These are phyloP conservation scores for Nemopilema nomurai DNA, from an alignment of 30 jellyfish, hydroid and myxozoan genomes.

Conservation along the genomic window DNA sequence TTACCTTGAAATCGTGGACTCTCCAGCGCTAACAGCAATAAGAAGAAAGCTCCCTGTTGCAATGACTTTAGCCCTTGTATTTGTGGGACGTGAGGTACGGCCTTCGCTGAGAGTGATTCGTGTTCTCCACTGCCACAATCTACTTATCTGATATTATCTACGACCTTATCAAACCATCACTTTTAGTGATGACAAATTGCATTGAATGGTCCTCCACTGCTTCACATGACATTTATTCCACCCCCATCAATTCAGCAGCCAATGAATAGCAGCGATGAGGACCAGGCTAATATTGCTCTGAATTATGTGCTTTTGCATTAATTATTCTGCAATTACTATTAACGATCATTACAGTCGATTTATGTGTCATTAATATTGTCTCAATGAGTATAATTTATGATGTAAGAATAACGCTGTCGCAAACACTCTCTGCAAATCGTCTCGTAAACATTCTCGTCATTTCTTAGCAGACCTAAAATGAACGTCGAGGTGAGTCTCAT, in stretches of 20 bases:
- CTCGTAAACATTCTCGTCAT: neutral
- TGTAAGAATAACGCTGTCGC: neutral
- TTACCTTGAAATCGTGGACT: neutral
- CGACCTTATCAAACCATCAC: conserved; percentile 41
- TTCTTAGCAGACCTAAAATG: neutral
- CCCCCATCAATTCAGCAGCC: conserved; percentile 41
- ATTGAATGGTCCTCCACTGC: conserved; percentile 16
- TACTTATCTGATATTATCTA: conserved; percentile 50
- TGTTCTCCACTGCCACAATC: conserved; percentile 32
- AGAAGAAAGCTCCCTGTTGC: neutral
- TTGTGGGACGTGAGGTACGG: conserved; percentile 17
- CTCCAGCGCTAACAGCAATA: neutral
- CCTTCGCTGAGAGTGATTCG: conserved; percentile 38
- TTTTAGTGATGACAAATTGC: conserved; percentile 47
- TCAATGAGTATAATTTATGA: neutral
- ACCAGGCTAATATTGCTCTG: conserved; percentile 7
- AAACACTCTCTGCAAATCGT: neutral
- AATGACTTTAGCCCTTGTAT: neutral
- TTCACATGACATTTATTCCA: conserved; percentile 24
- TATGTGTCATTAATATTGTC: neutral
- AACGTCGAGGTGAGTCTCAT: neutral
- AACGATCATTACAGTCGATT: neutral
- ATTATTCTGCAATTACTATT: neutral
- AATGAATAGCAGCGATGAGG: neutral
- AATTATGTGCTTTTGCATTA: neutral